Evolutionary conservation across 2,797 vertebrate species (phyloP).

Genomic region (Peromyscus attwateri): DNA sequence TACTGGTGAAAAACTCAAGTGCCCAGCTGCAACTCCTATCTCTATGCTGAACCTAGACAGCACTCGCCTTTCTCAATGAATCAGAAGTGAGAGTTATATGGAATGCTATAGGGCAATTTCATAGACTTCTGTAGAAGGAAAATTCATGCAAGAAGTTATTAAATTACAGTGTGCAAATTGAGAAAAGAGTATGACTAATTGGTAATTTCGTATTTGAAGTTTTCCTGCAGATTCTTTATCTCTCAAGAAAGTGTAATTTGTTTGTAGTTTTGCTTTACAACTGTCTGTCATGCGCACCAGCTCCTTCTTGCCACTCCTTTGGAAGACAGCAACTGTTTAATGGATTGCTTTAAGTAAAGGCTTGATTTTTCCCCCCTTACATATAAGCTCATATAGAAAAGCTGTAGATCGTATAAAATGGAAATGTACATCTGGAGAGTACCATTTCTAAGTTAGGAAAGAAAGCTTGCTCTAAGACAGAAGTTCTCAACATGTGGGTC

Average conservation of each 20-base stretch:
- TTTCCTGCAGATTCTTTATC: constrained; percentile 71
- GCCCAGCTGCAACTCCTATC: not conserved
- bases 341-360: constrained; percentile 63
- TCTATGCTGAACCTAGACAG: constrained; percentile 19
- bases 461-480: constrained; percentile 78
- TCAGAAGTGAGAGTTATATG: constrained; percentile 64
- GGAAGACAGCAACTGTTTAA: constrained; percentile 61
- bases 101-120: constrained; percentile 64
- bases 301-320: constrained; percentile 9
- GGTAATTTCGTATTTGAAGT: constrained; percentile 69
- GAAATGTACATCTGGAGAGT: constrained; percentile 77
- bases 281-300: not conserved
- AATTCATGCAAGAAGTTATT: constrained; percentile 69
- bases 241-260: constrained; percentile 71
- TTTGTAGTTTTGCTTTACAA: constrained; percentile 61
- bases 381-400: constrained; percentile 80
- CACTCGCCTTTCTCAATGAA: constrained; percentile 60
- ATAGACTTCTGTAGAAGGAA: constrained; percentile 65
- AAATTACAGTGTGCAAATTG: constrained; percentile 70
- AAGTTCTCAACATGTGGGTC: not conserved
- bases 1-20: constrained; percentile 24
- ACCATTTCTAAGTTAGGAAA: constrained; percentile 79
- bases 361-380: constrained; percentile 16
- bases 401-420: constrained; percentile 79
- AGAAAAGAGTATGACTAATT: constrained; percentile 66